These are phyloP conservation scores for Tinea pellionella DNA, from an alignment of 2,888 invertebrate genomes.

Conservation along the genomic window DNA sequence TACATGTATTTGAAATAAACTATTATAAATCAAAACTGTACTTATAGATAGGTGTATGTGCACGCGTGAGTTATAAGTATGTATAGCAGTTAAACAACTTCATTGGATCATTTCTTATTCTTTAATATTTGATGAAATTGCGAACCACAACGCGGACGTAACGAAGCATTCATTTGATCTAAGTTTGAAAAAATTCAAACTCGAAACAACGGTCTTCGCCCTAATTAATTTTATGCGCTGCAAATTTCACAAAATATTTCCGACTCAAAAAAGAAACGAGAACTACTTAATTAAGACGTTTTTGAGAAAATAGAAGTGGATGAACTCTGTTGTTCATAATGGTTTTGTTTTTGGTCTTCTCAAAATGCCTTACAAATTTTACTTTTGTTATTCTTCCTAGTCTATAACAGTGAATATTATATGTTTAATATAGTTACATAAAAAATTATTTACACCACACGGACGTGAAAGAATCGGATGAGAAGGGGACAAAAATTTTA, in stretches of 20 bases:
- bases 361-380: not conserved
- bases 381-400: too few species aligned
- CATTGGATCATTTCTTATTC: too few species aligned
- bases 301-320: slow-evolving; percentile 21
- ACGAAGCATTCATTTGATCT: slow-evolving; percentile 8
- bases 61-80: too few species aligned
- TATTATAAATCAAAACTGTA: too few species aligned
- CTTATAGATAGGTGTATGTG: too few species aligned
- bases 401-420: too few species aligned
- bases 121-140: not conserved
- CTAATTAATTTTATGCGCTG: slow-evolving; percentile 6
- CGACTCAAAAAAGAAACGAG: not conserved
- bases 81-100: too few species aligned
- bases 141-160: not conserved
- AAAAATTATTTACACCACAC: too few species aligned
- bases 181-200: not conserved
- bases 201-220: not conserved
- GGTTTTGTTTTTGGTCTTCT: not conserved
- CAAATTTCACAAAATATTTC: not conserved
- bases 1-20: too few species aligned
- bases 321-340: not conserved
- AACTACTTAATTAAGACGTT: slow-evolving; percentile 19
- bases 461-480: too few species aligned
- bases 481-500: too few species aligned
- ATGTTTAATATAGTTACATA: too few species aligned